Evolutionary conservation across 2,797 vertebrate species (phyloP).

Genomic region (Strix occidentalis): DNA sequence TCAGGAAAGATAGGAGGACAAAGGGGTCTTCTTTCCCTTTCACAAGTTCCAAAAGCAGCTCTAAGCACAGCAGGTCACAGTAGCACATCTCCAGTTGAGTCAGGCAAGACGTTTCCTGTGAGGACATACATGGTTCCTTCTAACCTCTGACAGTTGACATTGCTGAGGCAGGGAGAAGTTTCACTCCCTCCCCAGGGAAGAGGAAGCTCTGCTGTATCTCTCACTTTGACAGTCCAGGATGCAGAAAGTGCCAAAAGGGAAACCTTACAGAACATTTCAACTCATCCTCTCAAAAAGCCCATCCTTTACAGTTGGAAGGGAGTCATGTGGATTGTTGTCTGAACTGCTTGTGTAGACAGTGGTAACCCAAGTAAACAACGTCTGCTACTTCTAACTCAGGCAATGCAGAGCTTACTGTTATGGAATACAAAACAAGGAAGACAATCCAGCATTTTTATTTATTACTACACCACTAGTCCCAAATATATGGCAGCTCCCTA

Average conservation of each 20-base stretch:
- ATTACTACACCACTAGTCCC: not conserved
- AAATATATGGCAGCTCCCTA: not conserved
- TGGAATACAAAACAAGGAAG: not conserved
- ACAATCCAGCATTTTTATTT: not conserved
- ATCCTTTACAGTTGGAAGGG: not conserved
- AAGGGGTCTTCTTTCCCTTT: not conserved
- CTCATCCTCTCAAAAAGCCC: not conserved
- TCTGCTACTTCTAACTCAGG: not conserved
- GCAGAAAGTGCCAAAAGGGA: not conserved
- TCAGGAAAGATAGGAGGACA: not conserved
- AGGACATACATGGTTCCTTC: not conserved
- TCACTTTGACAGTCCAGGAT: not conserved
- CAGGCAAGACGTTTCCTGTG: not conserved
- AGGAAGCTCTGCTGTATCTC: not conserved
- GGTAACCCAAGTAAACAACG: not conserved
- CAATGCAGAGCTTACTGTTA: not conserved
- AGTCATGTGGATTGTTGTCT: not conserved
- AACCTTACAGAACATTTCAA: not conserved
- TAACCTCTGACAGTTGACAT: not conserved
- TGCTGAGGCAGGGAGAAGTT: not conserved
- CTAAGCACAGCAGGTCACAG: not conserved
- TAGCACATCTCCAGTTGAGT: not conserved
- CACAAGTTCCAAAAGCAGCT: not conserved
- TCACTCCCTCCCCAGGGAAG: not conserved
- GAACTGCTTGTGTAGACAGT: not conserved